phyloP scores from a whole-genome alignment of 64 coral and sea anemone genomes.

The Exaiptasia diaphana region DNA sequence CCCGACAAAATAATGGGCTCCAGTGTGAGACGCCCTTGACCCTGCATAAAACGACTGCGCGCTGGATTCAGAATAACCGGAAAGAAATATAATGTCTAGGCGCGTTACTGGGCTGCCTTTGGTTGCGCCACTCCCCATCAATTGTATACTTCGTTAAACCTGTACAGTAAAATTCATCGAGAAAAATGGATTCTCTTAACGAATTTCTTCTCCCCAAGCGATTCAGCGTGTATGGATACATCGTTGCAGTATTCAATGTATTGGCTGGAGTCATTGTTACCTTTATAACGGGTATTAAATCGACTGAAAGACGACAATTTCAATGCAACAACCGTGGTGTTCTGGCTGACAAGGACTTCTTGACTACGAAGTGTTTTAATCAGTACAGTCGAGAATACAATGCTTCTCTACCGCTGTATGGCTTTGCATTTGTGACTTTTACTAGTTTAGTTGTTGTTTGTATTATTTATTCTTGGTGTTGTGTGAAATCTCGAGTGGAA shows the following conservation, averaged over 20 bases:
- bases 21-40: no score
- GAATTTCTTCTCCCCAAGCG: slow-evolving; percentile 1
- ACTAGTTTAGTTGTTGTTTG: not conserved
- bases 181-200: slow-evolving; percentile 33
- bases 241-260: not conserved
- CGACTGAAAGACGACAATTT: slow-evolving; percentile 1
- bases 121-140: no score
- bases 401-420: slow-evolving; percentile 14
- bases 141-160: no score
- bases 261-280: not conserved
- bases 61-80: no score
- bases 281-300: not conserved
- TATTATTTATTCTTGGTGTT: slow-evolving; percentile 22
- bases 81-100: no score
- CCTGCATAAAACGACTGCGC: no score
- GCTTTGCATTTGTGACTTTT: not conserved
- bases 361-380: slow-evolving; percentile 4
- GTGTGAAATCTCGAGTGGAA: slow-evolving; percentile 27
- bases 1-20: no score
- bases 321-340: slow-evolving; percentile 5
- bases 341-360: not conserved
- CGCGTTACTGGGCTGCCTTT: no score
- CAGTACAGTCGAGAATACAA: slow-evolving; percentile 36
- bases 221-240: slow-evolving; percentile 36
- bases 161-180: no score